A percentile compares a stretch with the other conserved stretches of the same genome.
Conservation (phyloP, 2,113 vertebrate genomes). For the Cyprinus carpio region DNA sequence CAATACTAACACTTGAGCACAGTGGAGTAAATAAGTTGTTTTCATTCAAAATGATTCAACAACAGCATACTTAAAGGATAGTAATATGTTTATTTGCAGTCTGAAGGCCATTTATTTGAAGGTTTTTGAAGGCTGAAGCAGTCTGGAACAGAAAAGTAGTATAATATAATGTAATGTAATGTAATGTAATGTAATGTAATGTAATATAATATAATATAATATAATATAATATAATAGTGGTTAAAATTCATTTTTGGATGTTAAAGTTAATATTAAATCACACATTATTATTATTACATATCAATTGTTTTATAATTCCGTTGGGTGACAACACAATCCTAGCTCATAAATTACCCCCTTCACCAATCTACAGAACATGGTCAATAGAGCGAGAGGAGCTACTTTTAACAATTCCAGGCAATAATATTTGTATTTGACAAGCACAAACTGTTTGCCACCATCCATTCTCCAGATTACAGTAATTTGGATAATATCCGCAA, state of each 20-base stretch:
- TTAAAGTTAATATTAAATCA: no score
- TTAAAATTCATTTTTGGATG: no score
- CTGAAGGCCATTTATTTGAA: not conserved
- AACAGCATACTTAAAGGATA: not conserved
- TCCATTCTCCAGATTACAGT: conserved; percentile 34
- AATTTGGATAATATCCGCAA: conserved; percentile 35
- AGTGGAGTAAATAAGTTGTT: not conserved
- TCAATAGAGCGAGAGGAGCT: not conserved
- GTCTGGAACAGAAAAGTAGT: not conserved
- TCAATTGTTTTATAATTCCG: not conserved
- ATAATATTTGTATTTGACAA: not conserved
- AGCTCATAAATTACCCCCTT: not conserved
- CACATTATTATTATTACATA: not conserved
- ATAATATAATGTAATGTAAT: no score
- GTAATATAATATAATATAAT: not conserved
- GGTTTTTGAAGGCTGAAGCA: not conserved
- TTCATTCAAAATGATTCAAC: not conserved
- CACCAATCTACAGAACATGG: not conserved
- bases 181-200: no score
- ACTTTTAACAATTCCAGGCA: not conserved
- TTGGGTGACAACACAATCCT: no score
- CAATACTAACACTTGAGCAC: not conserved
- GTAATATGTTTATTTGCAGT: not conserved
- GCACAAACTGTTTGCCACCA: conserved; percentile 9
- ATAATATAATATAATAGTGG: not conserved